phyloP scores from a whole-genome alignment of 1,140 invertebrate species.

The Pristionchus pacificus region DNA sequence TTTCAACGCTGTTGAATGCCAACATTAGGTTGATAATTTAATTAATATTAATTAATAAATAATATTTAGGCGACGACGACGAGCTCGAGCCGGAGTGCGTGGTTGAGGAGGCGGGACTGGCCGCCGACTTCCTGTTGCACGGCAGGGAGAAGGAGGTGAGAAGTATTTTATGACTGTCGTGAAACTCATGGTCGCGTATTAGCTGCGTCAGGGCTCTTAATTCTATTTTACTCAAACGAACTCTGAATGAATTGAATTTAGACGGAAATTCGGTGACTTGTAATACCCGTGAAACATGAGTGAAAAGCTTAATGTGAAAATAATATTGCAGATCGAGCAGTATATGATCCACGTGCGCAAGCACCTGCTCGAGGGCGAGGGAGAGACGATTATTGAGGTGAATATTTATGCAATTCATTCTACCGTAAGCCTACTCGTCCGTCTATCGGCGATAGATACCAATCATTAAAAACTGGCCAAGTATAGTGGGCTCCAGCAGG shows the following conservation, averaged over 20 bases:
- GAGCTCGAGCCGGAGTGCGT: background rate
- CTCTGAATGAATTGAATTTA: background rate
- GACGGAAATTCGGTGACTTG: background rate
- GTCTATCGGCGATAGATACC: no score
- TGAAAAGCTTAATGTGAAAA: no score
- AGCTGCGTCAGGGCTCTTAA: no score
- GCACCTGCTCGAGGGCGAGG: conserved; percentile 43
- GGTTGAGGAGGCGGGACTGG: conserved; percentile 2
- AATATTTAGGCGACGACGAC: conserved; percentile 2
- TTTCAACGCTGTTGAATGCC: no score
- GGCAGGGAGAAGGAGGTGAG: background rate
- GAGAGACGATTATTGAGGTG: conserved; percentile 46
- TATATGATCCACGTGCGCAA: conserved; percentile 37
- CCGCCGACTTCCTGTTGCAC: conserved; percentile 4
- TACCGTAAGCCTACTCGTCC: no score
- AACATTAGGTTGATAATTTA: background rate
- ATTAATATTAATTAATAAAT: background rate
- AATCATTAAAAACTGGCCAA: no score
- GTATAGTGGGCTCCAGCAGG: no score
- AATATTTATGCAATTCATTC: no score
- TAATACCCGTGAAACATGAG: background rate
- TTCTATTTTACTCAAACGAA: no score
- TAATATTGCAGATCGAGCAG: conserved; percentile 27
- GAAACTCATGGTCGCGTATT: background rate
- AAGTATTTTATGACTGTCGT: no score